Evolutionary conservation across 2,888 invertebrate species (phyloP).

Genomic region (Drosophila borborema): DNA sequence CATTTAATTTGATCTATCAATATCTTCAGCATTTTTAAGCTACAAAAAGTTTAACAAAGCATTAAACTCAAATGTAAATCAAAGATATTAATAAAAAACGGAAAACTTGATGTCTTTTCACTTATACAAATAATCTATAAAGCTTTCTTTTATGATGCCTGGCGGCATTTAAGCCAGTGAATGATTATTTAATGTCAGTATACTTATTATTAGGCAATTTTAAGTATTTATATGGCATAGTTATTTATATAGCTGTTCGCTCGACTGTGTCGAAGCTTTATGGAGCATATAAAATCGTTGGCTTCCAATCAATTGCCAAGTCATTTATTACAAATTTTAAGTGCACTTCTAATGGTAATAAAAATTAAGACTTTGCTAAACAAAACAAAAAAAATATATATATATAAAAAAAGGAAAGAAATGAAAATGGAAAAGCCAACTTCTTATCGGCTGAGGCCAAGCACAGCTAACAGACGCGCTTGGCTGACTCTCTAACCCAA

Average conservation of each 20-base stretch:
- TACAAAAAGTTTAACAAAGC: background rate
- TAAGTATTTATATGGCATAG: constrained; percentile 24
- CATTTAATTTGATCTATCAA: background rate
- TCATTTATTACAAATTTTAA: constrained; percentile 80
- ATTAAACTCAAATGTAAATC: constrained; percentile 1
- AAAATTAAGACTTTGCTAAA: constrained; percentile 69
- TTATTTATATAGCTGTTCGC: constrained; percentile 25
- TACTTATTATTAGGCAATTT: constrained; percentile 17
- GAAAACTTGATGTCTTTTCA: constrained; percentile 12
- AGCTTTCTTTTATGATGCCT: constrained; percentile 36
- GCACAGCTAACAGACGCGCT: constrained; percentile 56
- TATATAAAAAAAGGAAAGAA: too few relatives aligned
- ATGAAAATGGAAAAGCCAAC: constrained; percentile 15
- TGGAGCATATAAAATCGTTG: constrained; percentile 53
- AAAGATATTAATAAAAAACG: constrained; percentile 18
- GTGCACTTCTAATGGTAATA: constrained; percentile 74
- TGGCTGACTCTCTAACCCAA: constrained; percentile 16
- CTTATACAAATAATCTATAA: constrained; percentile 37
- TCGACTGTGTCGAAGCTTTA: constrained; percentile 54
- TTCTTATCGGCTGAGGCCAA: constrained; percentile 66
- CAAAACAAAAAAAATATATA: constrained; percentile 25
- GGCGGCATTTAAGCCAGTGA: constrained; percentile 12
- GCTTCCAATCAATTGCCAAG: constrained; percentile 76
- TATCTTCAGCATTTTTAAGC: background rate
- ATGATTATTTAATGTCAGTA: constrained; percentile 19